phyloP scores from a whole-genome alignment of 1,140 invertebrate genomes.

The Heliconius hermathena region DNA sequence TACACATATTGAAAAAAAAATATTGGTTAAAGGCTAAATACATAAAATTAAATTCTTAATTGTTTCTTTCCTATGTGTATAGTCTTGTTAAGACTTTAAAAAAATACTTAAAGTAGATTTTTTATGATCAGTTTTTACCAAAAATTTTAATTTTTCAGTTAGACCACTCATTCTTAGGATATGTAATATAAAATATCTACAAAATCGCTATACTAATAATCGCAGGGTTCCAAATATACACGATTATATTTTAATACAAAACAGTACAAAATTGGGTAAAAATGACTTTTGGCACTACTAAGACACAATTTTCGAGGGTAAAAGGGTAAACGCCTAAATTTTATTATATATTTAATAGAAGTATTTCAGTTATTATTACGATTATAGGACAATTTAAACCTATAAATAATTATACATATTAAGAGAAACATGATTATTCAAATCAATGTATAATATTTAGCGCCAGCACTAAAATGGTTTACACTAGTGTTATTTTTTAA shows the following conservation, averaged over 20 bases:
- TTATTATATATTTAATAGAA: conserved; percentile 13
- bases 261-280: conserved; percentile 55
- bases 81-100: too few relatives aligned
- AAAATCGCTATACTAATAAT: conserved; percentile 26
- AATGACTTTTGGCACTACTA: conserved; percentile 67
- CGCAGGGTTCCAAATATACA: conserved; percentile 31
- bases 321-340: conserved; percentile 33
- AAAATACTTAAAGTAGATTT: too few relatives aligned
- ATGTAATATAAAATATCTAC: conserved; percentile 16
- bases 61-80: too few relatives aligned
- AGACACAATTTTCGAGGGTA: conserved; percentile 64
- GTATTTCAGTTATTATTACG: background rate
- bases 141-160: background rate
- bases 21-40: too few relatives aligned
- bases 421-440: background rate
- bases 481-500: too few relatives aligned
- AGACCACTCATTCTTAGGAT: background rate
- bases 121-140: too few relatives aligned
- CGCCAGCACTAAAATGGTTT: background rate
- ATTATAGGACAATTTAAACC: background rate
- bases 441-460: conserved; percentile 1
- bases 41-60: too few relatives aligned
- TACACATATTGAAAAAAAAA: too few relatives aligned
- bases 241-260: conserved; percentile 46
- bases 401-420: background rate